phyloP scores from a whole-genome alignment of 2,888 invertebrate species.

The Diloba caeruleocephala region DNA sequence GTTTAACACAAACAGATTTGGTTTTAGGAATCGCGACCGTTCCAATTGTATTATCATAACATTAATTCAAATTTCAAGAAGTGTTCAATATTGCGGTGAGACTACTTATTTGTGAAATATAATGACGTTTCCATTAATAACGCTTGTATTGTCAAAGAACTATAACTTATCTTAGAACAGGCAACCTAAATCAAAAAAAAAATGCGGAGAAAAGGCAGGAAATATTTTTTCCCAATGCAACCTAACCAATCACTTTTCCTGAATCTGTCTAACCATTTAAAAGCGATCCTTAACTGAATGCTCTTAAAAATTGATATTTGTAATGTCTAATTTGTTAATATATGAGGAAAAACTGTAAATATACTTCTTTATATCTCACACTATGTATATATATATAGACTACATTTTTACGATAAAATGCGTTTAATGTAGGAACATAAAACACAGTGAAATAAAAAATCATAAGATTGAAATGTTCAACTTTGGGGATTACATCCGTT shows the following conservation, averaged over 20 bases:
- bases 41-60: too few species aligned
- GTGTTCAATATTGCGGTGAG: too few species aligned
- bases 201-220: not conserved
- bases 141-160: not conserved
- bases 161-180: not conserved
- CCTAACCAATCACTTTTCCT: not conserved
- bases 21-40: too few species aligned
- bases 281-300: constrained; percentile 16
- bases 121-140: constrained; percentile 12
- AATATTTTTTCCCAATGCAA: not conserved
- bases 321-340: constrained; percentile 32
- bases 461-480: constrained; percentile 1
- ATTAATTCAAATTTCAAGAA: too few species aligned
- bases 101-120: constrained; percentile 16
- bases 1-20: not conserved
- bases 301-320: constrained; percentile 24
- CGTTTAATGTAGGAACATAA: constrained; percentile 16
- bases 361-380: constrained; percentile 32
- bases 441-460: too few species aligned
- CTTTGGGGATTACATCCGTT: constrained; percentile 5
- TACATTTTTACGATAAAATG: constrained; percentile 26
- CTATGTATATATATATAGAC: constrained; percentile 33
- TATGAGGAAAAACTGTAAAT: constrained; percentile 38
- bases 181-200: constrained; percentile 5
- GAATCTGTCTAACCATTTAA: constrained; percentile 25